These are phyloP conservation scores for Platyura marginata DNA, from an alignment of 1,140 invertebrate genomes.

Conservation along the genomic window DNA sequence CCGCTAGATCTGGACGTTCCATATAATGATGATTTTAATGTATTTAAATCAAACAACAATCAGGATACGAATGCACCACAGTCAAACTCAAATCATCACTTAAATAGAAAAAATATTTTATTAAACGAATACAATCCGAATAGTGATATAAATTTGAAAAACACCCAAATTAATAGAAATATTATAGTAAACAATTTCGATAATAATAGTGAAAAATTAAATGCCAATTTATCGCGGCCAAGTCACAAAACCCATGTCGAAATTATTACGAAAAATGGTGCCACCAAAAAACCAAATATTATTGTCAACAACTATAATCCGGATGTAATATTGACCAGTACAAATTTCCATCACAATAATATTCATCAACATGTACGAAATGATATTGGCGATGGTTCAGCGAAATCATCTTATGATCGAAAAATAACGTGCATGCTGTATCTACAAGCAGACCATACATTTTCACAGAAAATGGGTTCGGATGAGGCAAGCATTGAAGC, in stretches of 20 bases:
- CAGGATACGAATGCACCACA: not conserved
- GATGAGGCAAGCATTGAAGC: conserved; percentile 90
- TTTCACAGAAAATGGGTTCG: conserved; percentile 78
- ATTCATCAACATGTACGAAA: conserved; percentile 1
- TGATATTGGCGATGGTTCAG: conserved; percentile 9
- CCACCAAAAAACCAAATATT: conserved; percentile 27
- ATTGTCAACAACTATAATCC: conserved; percentile 25
- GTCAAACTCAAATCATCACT: not conserved
- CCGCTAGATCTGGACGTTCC: conserved; percentile 39
- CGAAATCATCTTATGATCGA: conserved; percentile 26
- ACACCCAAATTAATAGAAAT: conserved; percentile 4
- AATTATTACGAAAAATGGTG: conserved; percentile 36
- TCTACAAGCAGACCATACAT: conserved; percentile 86
- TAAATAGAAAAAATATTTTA: conserved; percentile 13
- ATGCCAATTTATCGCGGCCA: conserved; percentile 28
- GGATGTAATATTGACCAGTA: conserved; percentile 18
- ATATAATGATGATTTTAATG: conserved; percentile 34
- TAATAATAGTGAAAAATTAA: conserved; percentile 11
- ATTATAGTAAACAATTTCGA: not conserved
- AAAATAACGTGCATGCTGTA: conserved; percentile 82
- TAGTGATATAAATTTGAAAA: conserved; percentile 8
- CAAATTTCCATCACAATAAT: conserved; percentile 11
- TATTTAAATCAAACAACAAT: conserved; percentile 19
- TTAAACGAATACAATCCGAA: conserved; percentile 23
- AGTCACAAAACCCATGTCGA: conserved; percentile 41